These are phyloP conservation scores for Parasteatoda lunata DNA, from an alignment of 2,888 invertebrate genomes.

Conservation along the genomic window DNA sequence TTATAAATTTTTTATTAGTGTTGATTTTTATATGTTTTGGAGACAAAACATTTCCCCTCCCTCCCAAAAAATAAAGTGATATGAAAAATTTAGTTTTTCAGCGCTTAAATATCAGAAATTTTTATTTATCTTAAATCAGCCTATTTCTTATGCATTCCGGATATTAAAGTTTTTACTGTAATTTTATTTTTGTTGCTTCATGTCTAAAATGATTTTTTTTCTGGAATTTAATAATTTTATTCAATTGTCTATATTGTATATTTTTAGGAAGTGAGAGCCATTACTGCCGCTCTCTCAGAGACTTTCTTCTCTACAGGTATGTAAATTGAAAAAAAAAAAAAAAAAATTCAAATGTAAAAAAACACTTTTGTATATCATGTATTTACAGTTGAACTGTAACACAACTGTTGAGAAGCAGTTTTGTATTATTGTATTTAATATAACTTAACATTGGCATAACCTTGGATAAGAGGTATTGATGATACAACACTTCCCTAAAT, in stretches of 20 bases:
- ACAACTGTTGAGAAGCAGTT: not conserved
- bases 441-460: too few species aligned
- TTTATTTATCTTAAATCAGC: not conserved
- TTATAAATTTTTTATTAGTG: too few species aligned
- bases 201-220: not conserved
- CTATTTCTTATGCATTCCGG: not conserved
- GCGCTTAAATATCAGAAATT: not conserved
- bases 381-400: too few species aligned
- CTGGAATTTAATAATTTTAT: not conserved
- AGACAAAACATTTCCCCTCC: too few species aligned
- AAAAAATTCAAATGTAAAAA: not conserved
- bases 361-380: not conserved
- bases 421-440: not conserved
- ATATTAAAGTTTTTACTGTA: not conserved
- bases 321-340: not conserved
- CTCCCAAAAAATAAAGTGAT: too few species aligned
- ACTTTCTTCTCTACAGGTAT: slow-evolving; percentile 81
- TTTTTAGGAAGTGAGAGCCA: slow-evolving; percentile 84
- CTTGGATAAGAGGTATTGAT: too few species aligned
- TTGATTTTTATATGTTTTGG: too few species aligned
- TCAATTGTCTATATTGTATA: not conserved
- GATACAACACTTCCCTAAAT: too few species aligned
- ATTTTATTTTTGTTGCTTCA: not conserved
- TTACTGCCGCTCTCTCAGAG: slow-evolving; percentile 87
- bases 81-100: too few species aligned